Base-by-base conservation (phyloP, 2,888 invertebrate genomes). In the Meteorus colon region DNA sequence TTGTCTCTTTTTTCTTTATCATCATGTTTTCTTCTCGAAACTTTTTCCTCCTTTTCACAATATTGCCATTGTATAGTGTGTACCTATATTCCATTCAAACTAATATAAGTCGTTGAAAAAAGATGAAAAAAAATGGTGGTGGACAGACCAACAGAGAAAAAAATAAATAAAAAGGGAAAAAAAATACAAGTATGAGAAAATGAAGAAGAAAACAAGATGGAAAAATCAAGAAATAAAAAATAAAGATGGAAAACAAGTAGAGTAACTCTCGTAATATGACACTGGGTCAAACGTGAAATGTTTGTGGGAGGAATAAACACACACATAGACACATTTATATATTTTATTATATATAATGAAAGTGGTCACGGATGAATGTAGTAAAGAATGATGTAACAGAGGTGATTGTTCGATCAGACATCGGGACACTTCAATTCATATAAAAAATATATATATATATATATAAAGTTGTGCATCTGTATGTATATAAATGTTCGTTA, bases 251-350 rank as follows among this genome's bases (percentile, higher is more conserved):
- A 34, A 51, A 59, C 34, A 55, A 70, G 59, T 59, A 34, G 14
- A 37, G 24, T 27, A 59, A 19, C n/a, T 59, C 10, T 31, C 31
- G 19, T 48, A 68, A 68, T 68, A 74, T 62, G 68, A 59, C 62
- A 68, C n/a, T 69, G 51, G 69, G 63, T 75, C 55, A 70, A 69
- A 51, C 55, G 69, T 75, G 70, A 75, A 69, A 34, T 63, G 34
- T 60, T 60, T 60, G 41, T 74, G 45, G 16, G 8, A 69, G 34
- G 14, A n/a, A 45, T 63, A 29, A 67, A 24, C n/a, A 37, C 37
- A 10, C 16, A 41, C 16, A 34, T n/a, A 65, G 5, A 16, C 29
- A 34, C 45, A 74, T 60, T 41, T 24, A 68, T 24, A 68, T 31
- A 51, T 41, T 45, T 16, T 14, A 12, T 34, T 37, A 67, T 66